A percentile compares a stretch with the other conserved stretches of the same genome.
phyloP scores from a whole-genome alignment of 1,140 invertebrate species.

The Probaryconus sp. region DNA sequence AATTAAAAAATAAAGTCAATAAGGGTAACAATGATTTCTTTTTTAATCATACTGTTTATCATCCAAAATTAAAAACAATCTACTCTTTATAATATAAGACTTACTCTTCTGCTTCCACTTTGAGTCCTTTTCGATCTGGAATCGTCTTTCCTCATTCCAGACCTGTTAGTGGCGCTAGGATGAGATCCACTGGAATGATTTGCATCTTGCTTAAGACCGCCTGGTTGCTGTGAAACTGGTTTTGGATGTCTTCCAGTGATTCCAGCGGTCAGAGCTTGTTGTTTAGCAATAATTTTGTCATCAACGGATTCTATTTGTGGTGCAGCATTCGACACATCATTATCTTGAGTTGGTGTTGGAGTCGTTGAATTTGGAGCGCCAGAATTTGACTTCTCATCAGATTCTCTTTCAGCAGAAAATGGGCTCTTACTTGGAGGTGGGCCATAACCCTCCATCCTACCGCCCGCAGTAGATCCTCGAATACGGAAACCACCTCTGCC shows the following conservation, averaged over 20 bases:
- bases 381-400: constrained; percentile 73
- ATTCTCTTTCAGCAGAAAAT: constrained; percentile 77
- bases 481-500: constrained; percentile 83
- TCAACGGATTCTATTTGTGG: constrained; percentile 77
- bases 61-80: too few species aligned
- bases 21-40: too few species aligned
- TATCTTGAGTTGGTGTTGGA: constrained; percentile 64
- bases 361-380: constrained; percentile 63
- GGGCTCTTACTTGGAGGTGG: constrained; percentile 87
- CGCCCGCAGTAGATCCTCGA: constrained; percentile 79
- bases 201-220: constrained; percentile 27
- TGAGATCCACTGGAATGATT: constrained; percentile 49
- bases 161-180: constrained; percentile 38
- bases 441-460: constrained; percentile 85
- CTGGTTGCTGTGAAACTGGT: constrained; percentile 66
- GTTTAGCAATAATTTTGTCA: constrained; percentile 85
- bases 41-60: too few species aligned
- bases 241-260: constrained; percentile 79
- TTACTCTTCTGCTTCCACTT: constrained; percentile 72
- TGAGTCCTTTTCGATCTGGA: constrained; percentile 69
- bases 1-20: too few species aligned
- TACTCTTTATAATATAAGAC: constrained; percentile 23
- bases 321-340: constrained; percentile 74
- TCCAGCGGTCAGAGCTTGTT: constrained; percentile 83
- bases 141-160: constrained; percentile 71